Base-by-base conservation (phyloP, 2,113 vertebrate species). In the Microtus oregoni region DNA sequence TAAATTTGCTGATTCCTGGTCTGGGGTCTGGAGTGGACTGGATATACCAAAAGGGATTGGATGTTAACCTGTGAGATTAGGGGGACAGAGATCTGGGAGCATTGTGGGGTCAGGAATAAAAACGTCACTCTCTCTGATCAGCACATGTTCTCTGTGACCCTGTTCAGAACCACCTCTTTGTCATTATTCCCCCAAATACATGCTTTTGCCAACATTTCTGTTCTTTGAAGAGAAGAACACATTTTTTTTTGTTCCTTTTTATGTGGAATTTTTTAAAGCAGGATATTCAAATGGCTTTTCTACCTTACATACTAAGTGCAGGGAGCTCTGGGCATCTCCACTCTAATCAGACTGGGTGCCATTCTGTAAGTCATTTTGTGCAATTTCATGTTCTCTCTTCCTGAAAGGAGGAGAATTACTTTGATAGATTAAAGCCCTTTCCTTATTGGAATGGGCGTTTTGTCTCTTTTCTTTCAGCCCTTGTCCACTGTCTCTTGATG, bases 371-470 rank as follows among this genome's bases (percentile, higher is more conserved):
- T 95, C 98, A 96, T 97, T 98, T 97, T 96, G 85, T 98, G 94
- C 94, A 95, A 97, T 97, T 98, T 98, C 97, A 91, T 95, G 91
- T 98, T 97, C 97, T 97, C 97, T 78, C 17, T 97, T 92, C 86
- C 77, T 95, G 92, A 97, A 97, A 97, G 94, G 73, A 98, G 95
- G 77, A 97, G 86, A 63, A 96, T 97, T 97, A 98, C 83, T 93
- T 94, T 93, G 78, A 91, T 92, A 90, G 97, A 97, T 98, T 97
- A 98, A 96, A 98, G 97, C 96, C 86, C 68, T 96, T 98, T 91
- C 83, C 97, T 98, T 96, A 72, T 85, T 95, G 96, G 86, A 96
- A 95, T 91, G 61, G 77, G 78, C 19, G 83, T 98, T 96, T 96
- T 97, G 96, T 96, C 94, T 97, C 86, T 96, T 72, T 95, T 96